These are phyloP conservation scores for Eulacestoma nigropectus DNA, from an alignment of 2,113 vertebrate genomes.

Conservation along the genomic window DNA sequence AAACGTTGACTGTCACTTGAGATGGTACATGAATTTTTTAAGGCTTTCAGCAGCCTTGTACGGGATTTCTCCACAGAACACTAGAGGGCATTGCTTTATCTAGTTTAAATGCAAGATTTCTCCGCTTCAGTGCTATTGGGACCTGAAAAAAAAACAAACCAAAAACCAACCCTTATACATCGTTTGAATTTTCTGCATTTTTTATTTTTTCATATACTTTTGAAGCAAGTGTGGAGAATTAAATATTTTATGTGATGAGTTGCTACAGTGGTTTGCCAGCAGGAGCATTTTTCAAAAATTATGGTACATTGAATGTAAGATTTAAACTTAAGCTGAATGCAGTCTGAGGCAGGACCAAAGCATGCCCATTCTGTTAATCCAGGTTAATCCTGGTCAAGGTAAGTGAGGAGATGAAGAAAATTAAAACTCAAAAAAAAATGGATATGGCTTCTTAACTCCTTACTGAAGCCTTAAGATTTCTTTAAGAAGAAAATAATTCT, in stretches of 20 bases:
- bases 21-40: not conserved
- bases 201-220: not conserved
- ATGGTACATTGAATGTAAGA: not conserved
- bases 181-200: not conserved
- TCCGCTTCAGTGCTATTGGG: rapidly evolving
- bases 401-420: not conserved
- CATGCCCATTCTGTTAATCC: not conserved
- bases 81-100: slow-evolving; percentile 54
- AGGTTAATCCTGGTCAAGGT: not conserved
- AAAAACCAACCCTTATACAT: not conserved
- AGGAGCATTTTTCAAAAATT: not conserved
- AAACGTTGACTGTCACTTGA: not conserved
- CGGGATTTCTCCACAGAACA: not conserved
- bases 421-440: not conserved
- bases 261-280: not conserved
- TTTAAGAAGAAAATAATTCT: not conserved
- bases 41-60: not conserved
- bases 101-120: not conserved
- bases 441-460: not conserved
- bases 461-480: not conserved
- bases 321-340: not conserved
- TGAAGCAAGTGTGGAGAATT: not conserved
- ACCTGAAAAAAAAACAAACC: not conserved
- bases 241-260: not conserved
- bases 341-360: not conserved